Evolutionary conservation across 2,888 invertebrate genomes (phyloP).

Genomic region (Hesperia comma): DNA sequence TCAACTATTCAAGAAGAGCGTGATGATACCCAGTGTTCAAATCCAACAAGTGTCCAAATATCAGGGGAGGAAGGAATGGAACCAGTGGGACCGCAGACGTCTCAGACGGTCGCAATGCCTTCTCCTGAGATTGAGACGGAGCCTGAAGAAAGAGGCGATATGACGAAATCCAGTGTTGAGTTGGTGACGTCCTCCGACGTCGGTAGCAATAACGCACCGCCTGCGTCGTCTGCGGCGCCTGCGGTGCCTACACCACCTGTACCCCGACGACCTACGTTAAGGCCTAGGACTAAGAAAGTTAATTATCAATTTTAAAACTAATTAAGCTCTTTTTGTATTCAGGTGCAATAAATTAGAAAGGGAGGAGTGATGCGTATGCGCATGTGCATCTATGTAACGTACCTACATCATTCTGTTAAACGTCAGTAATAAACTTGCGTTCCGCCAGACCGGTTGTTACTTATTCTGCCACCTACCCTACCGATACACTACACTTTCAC

Average conservation of each 20-base stretch:
- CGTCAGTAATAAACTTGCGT: too few species aligned
- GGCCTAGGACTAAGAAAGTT: background rate
- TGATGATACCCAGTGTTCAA: background rate
- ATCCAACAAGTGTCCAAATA: background rate
- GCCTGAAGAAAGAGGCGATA: background rate
- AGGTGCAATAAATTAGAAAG: conserved; percentile 4
- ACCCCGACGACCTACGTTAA: background rate
- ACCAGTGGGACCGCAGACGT: background rate
- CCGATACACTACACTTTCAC: too few species aligned
- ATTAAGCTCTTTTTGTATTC: conserved; percentile 3
- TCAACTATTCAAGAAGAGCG: background rate
- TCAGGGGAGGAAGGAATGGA: background rate
- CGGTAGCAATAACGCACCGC: background rate
- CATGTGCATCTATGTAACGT: too few species aligned
- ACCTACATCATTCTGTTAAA: too few species aligned
- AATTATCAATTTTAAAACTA: background rate
- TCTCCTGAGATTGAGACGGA: background rate
- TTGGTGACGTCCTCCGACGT: background rate
- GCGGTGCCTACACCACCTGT: background rate
- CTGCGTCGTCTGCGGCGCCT: background rate
- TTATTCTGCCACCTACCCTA: too few species aligned
- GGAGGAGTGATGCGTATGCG: background rate
- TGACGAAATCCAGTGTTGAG: background rate
- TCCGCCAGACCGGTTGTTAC: too few species aligned
- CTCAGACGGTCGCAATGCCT: background rate